A percentile compares a stretch with the other conserved stretches of the same genome.
These are phyloP conservation scores for Idaea aversata DNA, from an alignment of 2,888 invertebrate species.

Conservation along the genomic window DNA sequence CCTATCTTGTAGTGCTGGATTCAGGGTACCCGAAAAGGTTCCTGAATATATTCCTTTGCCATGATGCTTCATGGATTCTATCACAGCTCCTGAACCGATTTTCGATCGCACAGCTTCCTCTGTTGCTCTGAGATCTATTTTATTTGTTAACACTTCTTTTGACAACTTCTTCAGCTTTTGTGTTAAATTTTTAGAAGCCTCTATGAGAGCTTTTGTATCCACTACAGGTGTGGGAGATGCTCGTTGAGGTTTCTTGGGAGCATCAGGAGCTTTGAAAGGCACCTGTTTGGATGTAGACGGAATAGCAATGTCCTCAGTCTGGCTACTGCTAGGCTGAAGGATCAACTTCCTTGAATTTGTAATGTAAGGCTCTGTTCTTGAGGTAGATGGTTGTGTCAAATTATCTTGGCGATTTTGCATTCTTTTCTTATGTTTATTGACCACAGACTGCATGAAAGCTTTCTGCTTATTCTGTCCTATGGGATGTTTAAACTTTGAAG, in stretches of 20 bases:
- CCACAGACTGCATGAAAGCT: constrained; percentile 75
- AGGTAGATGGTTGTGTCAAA: constrained; percentile 66
- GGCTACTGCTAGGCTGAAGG: constrained; percentile 56
- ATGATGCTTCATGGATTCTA: constrained; percentile 95
- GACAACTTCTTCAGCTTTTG: constrained; percentile 94
- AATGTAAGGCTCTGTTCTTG: constrained; percentile 63
- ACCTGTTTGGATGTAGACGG: constrained; percentile 68
- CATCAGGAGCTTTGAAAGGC: constrained; percentile 60
- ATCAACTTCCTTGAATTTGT: constrained; percentile 62
- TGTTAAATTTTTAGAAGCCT: constrained; percentile 94
- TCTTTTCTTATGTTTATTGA: constrained; percentile 75
- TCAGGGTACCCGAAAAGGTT: constrained; percentile 96
- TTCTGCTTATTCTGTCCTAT: constrained; percentile 75
- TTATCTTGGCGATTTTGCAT: constrained; percentile 64
- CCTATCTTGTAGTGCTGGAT: constrained; percentile 95
- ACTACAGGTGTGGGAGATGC: constrained; percentile 64
- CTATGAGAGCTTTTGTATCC: constrained; percentile 89
- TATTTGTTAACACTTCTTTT: constrained; percentile 91
- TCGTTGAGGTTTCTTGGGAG: constrained; percentile 61
- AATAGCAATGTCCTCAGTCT: constrained; percentile 52
- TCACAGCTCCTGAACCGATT: constrained; percentile 86
- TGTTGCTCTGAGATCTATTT: constrained; percentile 72
- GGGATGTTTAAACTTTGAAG: constrained; percentile 75
- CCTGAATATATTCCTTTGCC: constrained; percentile 98
- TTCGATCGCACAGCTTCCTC: constrained; percentile 75